Base-by-base conservation (phyloP, 2,113 vertebrate species). In the Aphyosemion australe region DNA sequence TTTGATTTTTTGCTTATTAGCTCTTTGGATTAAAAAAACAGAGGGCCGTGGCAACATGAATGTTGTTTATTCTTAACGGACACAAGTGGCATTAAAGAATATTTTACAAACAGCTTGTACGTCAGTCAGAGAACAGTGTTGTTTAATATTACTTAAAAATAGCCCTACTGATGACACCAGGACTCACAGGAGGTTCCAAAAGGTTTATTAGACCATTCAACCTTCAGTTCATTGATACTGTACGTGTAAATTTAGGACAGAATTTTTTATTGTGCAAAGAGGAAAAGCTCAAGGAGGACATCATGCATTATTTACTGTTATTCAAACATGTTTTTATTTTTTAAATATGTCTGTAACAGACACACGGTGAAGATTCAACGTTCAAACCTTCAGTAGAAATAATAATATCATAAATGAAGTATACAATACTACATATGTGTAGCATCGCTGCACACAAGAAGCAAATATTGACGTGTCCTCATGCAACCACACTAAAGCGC, bases 1-100 rank as follows among this genome's bases (percentile, higher is more conserved):
- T n/a, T 8, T 26, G 2, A 26, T 26, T 26, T 26, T 4, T 26
- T 26, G 18, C 11, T 48, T 19, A 48, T 11, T 18, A 48, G 10
- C n/a, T 42, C 41, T 8, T 10, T 12, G 10, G n/a, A 10, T 48
- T 11, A 11, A 19, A 8, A 19, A 51, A 79, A 2, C 5, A 0
- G 26, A 13, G 32, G 43, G 76, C 2, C 7, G 58, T 32, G 42
- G 5, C 20, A 60, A 42, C 31, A 1, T 61, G 20, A 61, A 74
- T 59, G 43, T 51, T 20, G 53, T 86, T 86, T 84, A 83, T 82
- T 87, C 60, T 69, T 69, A 15, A 66, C 32, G 19, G 53, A 83
- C 76, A 84, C 76, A 86, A 54, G 72, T 53, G 19, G n/a, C 16
- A 42, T 72, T 59, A 78, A 78, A 84, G 65, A 65, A 83, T 62